phyloP scores from a whole-genome alignment of 2,797 vertebrate species.

The Phrynocephalus vlangalii region DNA sequence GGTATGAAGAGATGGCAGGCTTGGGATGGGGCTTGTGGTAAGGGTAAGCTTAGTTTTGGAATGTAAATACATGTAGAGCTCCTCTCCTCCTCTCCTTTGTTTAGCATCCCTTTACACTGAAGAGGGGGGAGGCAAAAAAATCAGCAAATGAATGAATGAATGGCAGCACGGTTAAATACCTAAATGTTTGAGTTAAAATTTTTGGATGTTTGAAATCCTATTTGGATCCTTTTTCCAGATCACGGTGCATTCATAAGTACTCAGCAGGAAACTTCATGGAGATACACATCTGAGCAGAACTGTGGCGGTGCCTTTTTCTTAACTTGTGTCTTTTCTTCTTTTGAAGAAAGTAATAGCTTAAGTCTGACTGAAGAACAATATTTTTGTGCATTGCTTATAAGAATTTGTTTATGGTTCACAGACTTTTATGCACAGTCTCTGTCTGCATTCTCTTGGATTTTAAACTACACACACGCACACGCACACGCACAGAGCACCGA shows the following conservation, averaged over 20 bases:
- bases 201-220: slow-evolving; percentile 86
- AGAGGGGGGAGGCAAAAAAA: slow-evolving; percentile 79
- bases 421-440: slow-evolving; percentile 82
- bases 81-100: slow-evolving; percentile 81
- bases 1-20: slow-evolving; percentile 80
- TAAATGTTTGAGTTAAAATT: slow-evolving; percentile 84
- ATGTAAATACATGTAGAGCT: slow-evolving; percentile 85
- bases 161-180: slow-evolving; percentile 84
- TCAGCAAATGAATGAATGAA: slow-evolving; percentile 81
- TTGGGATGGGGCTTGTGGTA: slow-evolving; percentile 72
- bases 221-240: slow-evolving; percentile 87
- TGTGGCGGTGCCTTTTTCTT: slow-evolving; percentile 84
- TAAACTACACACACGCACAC: slow-evolving; percentile 63
- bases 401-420: slow-evolving; percentile 86
- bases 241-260: slow-evolving; percentile 81
- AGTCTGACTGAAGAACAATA: slow-evolving; percentile 85
- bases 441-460: slow-evolving; percentile 78
- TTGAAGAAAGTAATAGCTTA: slow-evolving; percentile 88
- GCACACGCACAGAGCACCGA: too few relatives aligned
- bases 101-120: slow-evolving; percentile 86
- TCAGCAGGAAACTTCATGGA: slow-evolving; percentile 83
- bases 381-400: slow-evolving; percentile 83
- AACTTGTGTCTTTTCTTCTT: slow-evolving; percentile 87
- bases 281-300: slow-evolving; percentile 83
- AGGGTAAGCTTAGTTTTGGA: slow-evolving; percentile 79